A percentile compares a stretch with the other conserved stretches of the same genome.
phyloP scores from a whole-genome alignment of 2,113 vertebrate genomes.

The Hipposideros armiger region DNA sequence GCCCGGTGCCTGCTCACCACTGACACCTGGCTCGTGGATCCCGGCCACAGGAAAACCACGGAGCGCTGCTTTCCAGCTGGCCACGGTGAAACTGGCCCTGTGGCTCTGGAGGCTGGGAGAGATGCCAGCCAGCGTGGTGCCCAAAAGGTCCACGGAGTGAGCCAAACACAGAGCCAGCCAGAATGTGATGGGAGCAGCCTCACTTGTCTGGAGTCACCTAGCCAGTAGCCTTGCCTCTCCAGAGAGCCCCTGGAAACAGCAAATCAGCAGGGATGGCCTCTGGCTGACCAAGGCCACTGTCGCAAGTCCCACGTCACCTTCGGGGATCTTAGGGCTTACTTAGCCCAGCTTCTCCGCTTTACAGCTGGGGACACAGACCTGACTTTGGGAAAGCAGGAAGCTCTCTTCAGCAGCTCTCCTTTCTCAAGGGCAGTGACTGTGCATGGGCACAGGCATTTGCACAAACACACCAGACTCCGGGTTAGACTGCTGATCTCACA shows the following conservation, averaged over 20 bases:
- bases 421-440: rapidly evolving
- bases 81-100: neutral
- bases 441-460: rapidly evolving
- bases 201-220: neutral
- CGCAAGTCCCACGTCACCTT: neutral
- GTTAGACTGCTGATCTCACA: rapidly evolving
- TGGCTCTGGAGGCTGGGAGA: constrained; percentile 32
- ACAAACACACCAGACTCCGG: rapidly evolving
- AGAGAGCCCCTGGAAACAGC: neutral
- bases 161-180: neutral
- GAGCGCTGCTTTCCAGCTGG: neutral
- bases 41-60: neutral
- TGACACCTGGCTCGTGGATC: neutral
- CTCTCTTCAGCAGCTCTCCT: rapidly evolving
- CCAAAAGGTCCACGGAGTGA: neutral
- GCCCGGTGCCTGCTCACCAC: neutral
- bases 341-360: neutral
- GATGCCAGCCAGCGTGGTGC: neutral
- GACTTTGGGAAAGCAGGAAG: neutral
- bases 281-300: neutral
- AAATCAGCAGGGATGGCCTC: neutral
- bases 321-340: too few relatives aligned
- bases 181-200: rapidly evolving
- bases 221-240: neutral
- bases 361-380: neutral